Conservation (phyloP, 1,140 invertebrate species). For the Anastrepha ludens region DNA sequence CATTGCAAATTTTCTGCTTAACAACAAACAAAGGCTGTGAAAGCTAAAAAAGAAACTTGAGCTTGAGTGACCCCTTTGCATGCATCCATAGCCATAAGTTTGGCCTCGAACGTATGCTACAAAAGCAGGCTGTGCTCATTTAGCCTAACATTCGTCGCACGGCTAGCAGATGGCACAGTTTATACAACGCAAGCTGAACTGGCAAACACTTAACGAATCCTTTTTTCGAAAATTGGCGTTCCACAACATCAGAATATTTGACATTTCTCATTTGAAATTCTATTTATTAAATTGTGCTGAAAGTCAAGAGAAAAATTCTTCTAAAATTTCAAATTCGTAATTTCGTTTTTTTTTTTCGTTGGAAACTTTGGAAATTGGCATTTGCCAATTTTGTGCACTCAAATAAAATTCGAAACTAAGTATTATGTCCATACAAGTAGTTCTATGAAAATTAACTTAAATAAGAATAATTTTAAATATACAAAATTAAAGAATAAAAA, state of each 20-base stretch:
- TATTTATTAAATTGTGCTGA: constrained; percentile 1
- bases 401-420: background rate
- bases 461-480: background rate
- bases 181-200: background rate
- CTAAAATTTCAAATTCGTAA: background rate
- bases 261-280: background rate
- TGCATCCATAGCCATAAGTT: too few species aligned
- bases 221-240: background rate
- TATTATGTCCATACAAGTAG: background rate
- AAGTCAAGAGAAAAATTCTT: constrained; percentile 3
- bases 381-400: background rate
- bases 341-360: background rate
- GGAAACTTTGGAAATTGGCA: background rate
- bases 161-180: background rate
- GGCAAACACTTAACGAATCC: background rate
- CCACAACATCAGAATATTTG: background rate
- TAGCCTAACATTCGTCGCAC: background rate
- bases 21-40: too few species aligned
- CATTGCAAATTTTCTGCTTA: too few species aligned
- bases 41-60: too few species aligned
- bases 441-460: background rate
- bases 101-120: background rate
- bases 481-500: constrained; percentile 3
- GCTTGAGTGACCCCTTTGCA: too few species aligned
- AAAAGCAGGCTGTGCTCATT: background rate